Base-by-base conservation (phyloP, 2,888 invertebrate genomes). In the Drosophila flavopinicola region DNA sequence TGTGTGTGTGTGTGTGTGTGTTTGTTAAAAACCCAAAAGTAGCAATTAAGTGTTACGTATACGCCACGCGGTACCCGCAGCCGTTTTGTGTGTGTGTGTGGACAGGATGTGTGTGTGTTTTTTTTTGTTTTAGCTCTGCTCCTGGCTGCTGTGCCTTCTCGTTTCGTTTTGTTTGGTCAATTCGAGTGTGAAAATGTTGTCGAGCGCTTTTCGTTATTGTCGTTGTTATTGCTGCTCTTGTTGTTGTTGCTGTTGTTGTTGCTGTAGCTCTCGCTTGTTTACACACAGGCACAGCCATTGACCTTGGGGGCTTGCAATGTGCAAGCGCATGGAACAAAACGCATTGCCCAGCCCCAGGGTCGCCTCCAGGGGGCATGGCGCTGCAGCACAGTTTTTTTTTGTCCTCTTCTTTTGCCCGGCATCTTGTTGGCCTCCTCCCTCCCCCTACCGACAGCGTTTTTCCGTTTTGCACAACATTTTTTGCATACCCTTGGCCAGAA, bases 131-230 rank as follows among this genome's bases (percentile, higher is more conserved):
- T 15, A 37, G 17, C 27, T 23, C n/a, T 23, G 7, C 17, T 37
- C 27, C 10, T 59, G 37, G 45, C 20, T 44, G 54, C 38, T 41
- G 41, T 42, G 42, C n/a, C 52, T 54, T 25, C 56, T 38, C 44
- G 59, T 52, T 69, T 49, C 61, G 63, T 70, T 76, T 66, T 87
- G 85, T 83, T 85, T 87, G 85, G 82, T 83, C 85, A 83, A 82
- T 82, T 83, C 83, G 87, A 87, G 83, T 83, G 83, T 83, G 85
- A 83, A 83, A 85, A 87, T 82, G 74, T 75, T 82, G 65, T 78
- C 58, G 82, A 72, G 83, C 79, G 61, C 60, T 61, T 71, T 60
- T 73, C 66, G 38, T 42, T 60, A 30, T 56, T 53, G 37, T 30
- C 52, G 45, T 52, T 65, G 59, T 38, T 47, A 44, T 57, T 23